Conservation (phyloP, 2,888 invertebrate genomes). For the Thereva unica region DNA sequence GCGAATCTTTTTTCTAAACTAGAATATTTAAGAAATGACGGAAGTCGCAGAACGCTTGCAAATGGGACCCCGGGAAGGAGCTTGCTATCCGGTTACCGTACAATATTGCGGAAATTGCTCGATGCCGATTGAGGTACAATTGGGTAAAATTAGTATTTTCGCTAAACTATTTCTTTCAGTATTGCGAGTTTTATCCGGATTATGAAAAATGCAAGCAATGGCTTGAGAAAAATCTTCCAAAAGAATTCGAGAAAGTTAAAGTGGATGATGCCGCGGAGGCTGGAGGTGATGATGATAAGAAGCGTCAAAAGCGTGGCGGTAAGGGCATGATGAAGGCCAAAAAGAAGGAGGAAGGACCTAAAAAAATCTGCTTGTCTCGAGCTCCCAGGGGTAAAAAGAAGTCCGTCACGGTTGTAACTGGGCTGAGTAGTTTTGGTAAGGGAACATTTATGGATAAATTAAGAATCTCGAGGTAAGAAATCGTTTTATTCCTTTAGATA, state of each 20-base stretch:
- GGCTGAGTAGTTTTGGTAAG: slow-evolving; percentile 89
- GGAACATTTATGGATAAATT: background rate
- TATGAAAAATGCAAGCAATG: slow-evolving; percentile 97
- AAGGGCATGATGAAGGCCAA: slow-evolving; percentile 95
- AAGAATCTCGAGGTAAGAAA: background rate
- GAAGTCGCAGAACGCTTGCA: slow-evolving; percentile 62
- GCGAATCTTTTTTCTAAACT: too few relatives aligned
- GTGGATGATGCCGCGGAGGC: slow-evolving; percentile 66
- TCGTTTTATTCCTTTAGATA: slow-evolving; percentile 65
- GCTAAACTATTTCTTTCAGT: slow-evolving; percentile 62
- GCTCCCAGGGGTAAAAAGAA: slow-evolving; percentile 98
- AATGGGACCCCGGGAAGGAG: slow-evolving; percentile 71
- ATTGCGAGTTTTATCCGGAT: slow-evolving; percentile 97
- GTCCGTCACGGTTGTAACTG: slow-evolving; percentile 96
- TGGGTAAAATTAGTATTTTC: too few relatives aligned
- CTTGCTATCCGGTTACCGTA: slow-evolving; percentile 81
- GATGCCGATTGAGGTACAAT: slow-evolving; percentile 84
- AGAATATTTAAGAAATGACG: slow-evolving; percentile 58
- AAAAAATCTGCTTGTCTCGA: slow-evolving; percentile 81
- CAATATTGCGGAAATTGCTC: slow-evolving; percentile 93
- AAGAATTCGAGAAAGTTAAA: slow-evolving; percentile 88
- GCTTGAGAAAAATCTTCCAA: slow-evolving; percentile 92
- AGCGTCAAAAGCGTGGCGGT: slow-evolving; percentile 94
- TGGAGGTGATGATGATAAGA: slow-evolving; percentile 88
- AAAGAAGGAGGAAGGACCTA: slow-evolving; percentile 89